A percentile compares a stretch with the other conserved stretches of the same genome.
phyloP scores from a whole-genome alignment of 2,113 vertebrate genomes.

The Platycercus adscitus region DNA sequence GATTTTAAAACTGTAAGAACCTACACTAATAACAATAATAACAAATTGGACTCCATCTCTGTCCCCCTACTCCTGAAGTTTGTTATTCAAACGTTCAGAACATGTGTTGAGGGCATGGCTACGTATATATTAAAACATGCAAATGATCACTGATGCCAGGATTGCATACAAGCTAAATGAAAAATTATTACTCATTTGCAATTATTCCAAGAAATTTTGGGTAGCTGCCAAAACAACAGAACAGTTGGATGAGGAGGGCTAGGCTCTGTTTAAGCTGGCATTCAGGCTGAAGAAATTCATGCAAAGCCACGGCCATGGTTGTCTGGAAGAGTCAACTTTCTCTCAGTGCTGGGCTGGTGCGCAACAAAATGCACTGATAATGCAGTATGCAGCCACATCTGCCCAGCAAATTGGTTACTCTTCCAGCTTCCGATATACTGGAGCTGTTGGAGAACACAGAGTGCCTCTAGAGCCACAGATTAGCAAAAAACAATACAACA shows the following conservation, averaged over 20 bases:
- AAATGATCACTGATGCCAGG: background rate
- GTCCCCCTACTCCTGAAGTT: background rate
- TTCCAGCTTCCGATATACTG: background rate
- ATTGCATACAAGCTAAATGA: background rate
- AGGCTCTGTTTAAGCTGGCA: conserved; percentile 10
- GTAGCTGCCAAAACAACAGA: conserved; percentile 15
- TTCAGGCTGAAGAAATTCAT: background rate
- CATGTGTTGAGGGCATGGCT: background rate
- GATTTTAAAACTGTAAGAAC: background rate
- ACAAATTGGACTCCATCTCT: background rate
- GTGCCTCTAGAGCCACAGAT: background rate
- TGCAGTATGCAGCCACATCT: background rate
- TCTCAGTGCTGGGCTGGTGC: background rate
- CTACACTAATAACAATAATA: background rate
- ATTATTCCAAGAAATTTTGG: conserved; percentile 27
- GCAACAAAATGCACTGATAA: background rate
- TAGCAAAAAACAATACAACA: background rate
- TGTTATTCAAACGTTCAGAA: background rate
- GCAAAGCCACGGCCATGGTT: background rate
- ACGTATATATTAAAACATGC: background rate
- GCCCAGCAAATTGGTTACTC: background rate
- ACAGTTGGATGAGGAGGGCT: background rate
- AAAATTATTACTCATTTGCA: conserved; percentile 14
- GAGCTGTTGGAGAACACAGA: background rate
- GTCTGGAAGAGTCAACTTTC: background rate